Conservation (phyloP, 37 sponge, comb jelly and placozoan species). For the Chondrilla cf. caribensis region DNA sequence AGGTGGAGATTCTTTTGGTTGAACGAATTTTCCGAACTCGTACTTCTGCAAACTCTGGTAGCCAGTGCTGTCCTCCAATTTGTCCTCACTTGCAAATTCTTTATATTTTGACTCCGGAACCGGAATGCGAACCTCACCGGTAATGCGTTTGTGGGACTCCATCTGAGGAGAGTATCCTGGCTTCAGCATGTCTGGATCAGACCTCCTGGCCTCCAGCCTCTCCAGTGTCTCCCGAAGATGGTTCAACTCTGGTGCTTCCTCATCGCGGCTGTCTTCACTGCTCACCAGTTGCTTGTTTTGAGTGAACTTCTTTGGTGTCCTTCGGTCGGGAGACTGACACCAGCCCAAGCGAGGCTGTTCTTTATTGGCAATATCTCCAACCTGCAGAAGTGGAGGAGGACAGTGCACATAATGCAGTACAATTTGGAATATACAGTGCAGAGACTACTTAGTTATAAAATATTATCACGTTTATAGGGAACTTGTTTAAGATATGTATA, state of each 20-base stretch:
- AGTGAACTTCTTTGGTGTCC: not conserved
- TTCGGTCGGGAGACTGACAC: not conserved
- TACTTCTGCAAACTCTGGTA: too few species aligned
- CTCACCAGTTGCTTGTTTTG: not conserved
- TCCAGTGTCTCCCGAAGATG: not conserved
- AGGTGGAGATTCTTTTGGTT: not conserved
- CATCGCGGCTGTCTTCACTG: conserved; percentile 4
- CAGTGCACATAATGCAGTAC: too few species aligned
- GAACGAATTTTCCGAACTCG: not conserved
- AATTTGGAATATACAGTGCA: too few species aligned
- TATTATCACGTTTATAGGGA: too few species aligned
- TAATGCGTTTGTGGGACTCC: not conserved
- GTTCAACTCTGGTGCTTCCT: conserved; percentile 1
- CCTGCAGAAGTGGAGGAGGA: too few species aligned
- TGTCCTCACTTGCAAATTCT: not conserved
- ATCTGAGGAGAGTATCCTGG: conserved; percentile 5
- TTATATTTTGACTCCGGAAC: conserved; percentile 18
- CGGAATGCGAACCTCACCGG: not conserved
- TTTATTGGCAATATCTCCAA: not conserved
- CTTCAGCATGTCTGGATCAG: not conserved
- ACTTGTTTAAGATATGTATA: too few species aligned
- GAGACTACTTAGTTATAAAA: too few species aligned
- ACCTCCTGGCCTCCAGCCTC: not conserved
- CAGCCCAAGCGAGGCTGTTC: not conserved
- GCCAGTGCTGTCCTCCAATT: not conserved